Evolutionary conservation across 1,140 invertebrate species (phyloP).

Genomic region (Drosophila pachea): DNA sequence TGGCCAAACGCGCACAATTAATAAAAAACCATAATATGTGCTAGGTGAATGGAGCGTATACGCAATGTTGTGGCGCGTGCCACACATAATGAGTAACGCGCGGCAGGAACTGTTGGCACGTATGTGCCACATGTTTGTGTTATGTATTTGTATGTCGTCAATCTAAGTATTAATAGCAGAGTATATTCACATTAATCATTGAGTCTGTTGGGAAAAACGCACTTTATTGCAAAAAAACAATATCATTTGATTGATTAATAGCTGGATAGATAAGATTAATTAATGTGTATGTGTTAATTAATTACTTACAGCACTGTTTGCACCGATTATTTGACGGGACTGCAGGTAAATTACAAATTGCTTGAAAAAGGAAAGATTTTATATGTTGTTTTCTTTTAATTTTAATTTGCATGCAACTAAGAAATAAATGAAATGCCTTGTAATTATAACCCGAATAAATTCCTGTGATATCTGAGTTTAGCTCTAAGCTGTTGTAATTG

Average conservation of each 20-base stretch:
- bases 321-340: background rate
- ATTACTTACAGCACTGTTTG: conserved; percentile 21
- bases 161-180: conserved; percentile 25
- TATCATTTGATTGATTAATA: conserved; percentile 18
- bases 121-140: conserved; percentile 8
- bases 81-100: conserved; percentile 34
- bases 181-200: conserved; percentile 37
- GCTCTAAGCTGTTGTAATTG: background rate
- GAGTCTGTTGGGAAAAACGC: conserved; percentile 2
- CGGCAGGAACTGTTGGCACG: conserved; percentile 19
- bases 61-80: conserved; percentile 40
- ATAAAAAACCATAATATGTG: conserved; percentile 40
- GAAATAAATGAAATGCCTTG: conserved; percentile 1
- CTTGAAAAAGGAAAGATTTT: background rate
- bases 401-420: conserved; percentile 31
- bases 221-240: conserved; percentile 5
- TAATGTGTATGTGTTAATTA: background rate
- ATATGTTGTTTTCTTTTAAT: background rate
- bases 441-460: background rate
- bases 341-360: conserved; percentile 22
- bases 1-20: conserved; percentile 43
- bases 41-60: conserved; percentile 32
- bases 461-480: background rate
- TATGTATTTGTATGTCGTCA: conserved; percentile 18
- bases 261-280: background rate